Evolutionary conservation across 1,140 invertebrate species (phyloP).

Genomic region (Ridgeia piscesae): DNA sequence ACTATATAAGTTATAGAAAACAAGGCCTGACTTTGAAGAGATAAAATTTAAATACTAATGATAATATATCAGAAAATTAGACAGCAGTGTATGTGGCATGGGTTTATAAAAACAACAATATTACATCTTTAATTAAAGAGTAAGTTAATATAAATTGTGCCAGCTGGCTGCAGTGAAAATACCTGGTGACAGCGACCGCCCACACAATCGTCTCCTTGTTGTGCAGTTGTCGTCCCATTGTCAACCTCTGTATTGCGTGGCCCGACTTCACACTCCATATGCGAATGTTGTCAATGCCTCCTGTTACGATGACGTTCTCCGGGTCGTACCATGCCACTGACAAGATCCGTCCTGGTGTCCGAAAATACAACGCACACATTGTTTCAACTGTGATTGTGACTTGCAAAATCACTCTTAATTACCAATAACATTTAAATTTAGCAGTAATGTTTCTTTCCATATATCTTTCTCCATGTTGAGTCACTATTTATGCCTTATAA

Average conservation of each 20-base stretch:
- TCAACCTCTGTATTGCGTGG: constrained; percentile 79
- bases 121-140: too few relatives aligned
- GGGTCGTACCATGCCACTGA: constrained; percentile 81
- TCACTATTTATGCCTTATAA: too few relatives aligned
- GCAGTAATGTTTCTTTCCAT: too few relatives aligned
- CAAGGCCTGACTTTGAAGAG: too few relatives aligned
- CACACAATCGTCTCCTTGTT: constrained; percentile 78
- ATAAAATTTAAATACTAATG: too few relatives aligned
- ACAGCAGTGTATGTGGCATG: too few relatives aligned
- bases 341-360: constrained; percentile 70
- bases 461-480: too few relatives aligned
- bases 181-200: constrained; percentile 73
- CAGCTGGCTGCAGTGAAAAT: neutral
- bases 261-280: constrained; percentile 84
- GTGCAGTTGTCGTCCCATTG: constrained; percentile 64
- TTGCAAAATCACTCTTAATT: neutral
- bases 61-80: too few relatives aligned
- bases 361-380: neutral
- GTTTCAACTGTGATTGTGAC: too few relatives aligned
- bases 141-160: neutral
- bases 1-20: too few relatives aligned
- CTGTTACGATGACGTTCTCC: constrained; percentile 78
- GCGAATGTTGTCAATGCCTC: constrained; percentile 79
- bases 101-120: too few relatives aligned
- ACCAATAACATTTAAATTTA: too few relatives aligned